A percentile compares a stretch with the other conserved stretches of the same genome.
Conservation (phyloP, 1,140 invertebrate genomes). For the Calliopsis andreniformis region DNA sequence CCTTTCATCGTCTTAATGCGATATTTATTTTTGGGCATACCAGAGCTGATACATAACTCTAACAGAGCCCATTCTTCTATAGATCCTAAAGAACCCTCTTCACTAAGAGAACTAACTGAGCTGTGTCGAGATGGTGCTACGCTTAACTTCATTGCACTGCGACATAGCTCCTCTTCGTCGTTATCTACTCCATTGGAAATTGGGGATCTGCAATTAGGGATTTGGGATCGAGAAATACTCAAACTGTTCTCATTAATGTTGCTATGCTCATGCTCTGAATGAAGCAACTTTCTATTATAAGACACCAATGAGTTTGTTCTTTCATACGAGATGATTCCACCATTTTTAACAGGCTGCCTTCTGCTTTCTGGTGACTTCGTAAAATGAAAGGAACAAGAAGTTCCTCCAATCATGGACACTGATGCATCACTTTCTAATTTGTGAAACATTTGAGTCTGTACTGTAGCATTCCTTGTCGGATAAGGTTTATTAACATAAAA, state of each 20-base stretch:
- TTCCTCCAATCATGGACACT: background rate
- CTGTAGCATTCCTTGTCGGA: background rate
- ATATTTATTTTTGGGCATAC: slow-evolving; percentile 50
- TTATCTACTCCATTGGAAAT: slow-evolving; percentile 22
- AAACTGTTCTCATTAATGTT: slow-evolving; percentile 12
- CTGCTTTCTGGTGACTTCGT: slow-evolving; percentile 14
- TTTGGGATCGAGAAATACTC: background rate
- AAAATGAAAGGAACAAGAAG: background rate
- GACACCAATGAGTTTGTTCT: slow-evolving; percentile 8
- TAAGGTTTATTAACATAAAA: slow-evolving; percentile 22
- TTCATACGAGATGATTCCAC: slow-evolving; percentile 19
- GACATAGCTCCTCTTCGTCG: slow-evolving; percentile 29
- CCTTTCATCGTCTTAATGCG: slow-evolving; percentile 37
- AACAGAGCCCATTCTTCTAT: slow-evolving; percentile 50
- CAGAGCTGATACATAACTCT: slow-evolving; percentile 55
- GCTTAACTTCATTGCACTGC: slow-evolving; percentile 22
- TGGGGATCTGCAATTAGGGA: slow-evolving; percentile 37
- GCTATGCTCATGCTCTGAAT: slow-evolving; percentile 17
- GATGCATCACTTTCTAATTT: slow-evolving; percentile 16
- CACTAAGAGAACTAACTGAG: slow-evolving; percentile 38
- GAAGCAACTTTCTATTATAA: slow-evolving; percentile 3
- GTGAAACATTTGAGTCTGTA: slow-evolving; percentile 4
- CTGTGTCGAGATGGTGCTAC: slow-evolving; percentile 36
- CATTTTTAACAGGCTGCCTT: slow-evolving; percentile 12
- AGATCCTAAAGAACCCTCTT: slow-evolving; percentile 40